phyloP scores from a whole-genome alignment of 2,888 invertebrate genomes.

The Apodemia zela region DNA sequence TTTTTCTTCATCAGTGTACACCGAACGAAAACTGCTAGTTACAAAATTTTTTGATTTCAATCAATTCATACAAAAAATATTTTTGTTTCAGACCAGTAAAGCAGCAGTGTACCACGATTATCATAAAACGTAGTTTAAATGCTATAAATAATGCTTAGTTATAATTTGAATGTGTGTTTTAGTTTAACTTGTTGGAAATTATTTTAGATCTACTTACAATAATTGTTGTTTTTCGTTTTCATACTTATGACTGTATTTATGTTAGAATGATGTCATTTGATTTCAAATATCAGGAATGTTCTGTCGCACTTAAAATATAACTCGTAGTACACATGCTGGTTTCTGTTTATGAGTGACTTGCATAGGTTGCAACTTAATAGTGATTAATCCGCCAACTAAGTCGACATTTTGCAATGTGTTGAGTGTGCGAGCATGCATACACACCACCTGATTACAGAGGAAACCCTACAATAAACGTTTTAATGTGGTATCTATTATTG shows the following conservation, averaged over 20 bases:
- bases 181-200: slow-evolving; percentile 8
- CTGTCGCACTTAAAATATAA: neutral
- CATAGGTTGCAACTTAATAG: too few relatives aligned
- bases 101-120: slow-evolving; percentile 56
- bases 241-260: neutral
- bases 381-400: too few relatives aligned
- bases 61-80: slow-evolving; percentile 3
- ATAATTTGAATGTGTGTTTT: slow-evolving; percentile 17
- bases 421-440: too few relatives aligned
- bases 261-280: neutral
- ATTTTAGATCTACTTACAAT: neutral
- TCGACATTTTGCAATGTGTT: too few relatives aligned
- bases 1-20: too few relatives aligned
- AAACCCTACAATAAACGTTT: neutral
- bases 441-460: too few relatives aligned
- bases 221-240: slow-evolving; percentile 1
- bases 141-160: neutral
- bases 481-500: neutral
- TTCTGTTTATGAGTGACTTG: neutral
- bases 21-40: too few relatives aligned
- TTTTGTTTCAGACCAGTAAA: slow-evolving; percentile 64
- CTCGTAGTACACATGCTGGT: neutral
- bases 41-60: too few relatives aligned
- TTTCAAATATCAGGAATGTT: neutral
- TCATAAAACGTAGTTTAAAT: slow-evolving; percentile 47